Evolutionary conservation across 2,113 vertebrate genomes (phyloP).

Genomic region (Pseudorasbora parva): DNA sequence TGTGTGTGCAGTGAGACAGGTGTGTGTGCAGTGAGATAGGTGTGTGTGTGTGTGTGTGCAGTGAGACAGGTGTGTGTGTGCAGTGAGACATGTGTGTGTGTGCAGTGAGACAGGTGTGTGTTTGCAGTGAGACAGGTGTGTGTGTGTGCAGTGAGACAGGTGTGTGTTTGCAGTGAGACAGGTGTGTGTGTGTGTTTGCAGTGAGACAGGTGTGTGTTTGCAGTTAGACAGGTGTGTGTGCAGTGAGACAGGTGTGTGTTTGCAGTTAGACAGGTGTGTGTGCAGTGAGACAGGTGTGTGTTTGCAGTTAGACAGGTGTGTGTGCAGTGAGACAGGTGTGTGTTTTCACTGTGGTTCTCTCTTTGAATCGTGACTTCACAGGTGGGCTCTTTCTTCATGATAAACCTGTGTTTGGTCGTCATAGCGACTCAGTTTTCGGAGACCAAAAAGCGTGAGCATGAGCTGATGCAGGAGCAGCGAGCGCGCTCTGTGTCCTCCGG

Average conservation of each 20-base stretch:
- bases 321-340: not conserved
- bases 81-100: not conserved
- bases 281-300: too few relatives aligned
- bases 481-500: conserved; percentile 91
- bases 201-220: not conserved
- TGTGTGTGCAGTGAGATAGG: not conserved
- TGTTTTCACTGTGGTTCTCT: not conserved
- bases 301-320: not conserved
- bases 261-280: too few relatives aligned
- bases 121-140: not conserved
- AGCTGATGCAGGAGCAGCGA: conserved; percentile 97
- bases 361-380: conserved; percentile 55
- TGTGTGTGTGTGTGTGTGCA: not conserved
- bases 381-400: conserved; percentile 88
- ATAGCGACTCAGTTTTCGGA: conserved; percentile 98
- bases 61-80: not conserved
- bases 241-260: too few relatives aligned
- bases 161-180: not conserved
- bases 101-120: not conserved
- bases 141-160: not conserved
- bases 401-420: conserved; percentile 97
- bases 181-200: not conserved
- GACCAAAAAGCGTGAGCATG: conserved; percentile 97
- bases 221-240: too few relatives aligned
- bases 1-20: not conserved